These are phyloP conservation scores for Saccopteryx leptura DNA, from an alignment of 2,113 vertebrate species.

Conservation along the genomic window DNA sequence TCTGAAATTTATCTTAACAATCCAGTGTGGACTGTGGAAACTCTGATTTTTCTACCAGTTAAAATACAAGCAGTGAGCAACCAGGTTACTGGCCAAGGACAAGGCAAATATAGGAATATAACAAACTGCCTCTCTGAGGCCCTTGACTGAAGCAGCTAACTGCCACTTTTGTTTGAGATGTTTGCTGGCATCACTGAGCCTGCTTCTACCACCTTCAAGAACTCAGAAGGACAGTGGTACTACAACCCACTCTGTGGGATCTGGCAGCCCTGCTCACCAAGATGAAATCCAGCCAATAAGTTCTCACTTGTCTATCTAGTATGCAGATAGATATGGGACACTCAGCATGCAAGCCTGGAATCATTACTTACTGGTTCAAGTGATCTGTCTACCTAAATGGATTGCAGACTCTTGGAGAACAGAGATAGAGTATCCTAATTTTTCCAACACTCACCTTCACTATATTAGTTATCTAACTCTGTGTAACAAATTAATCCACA, in stretches of 20 bases:
- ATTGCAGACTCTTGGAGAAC: neutral
- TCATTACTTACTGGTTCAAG: neutral
- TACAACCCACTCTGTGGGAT: neutral
- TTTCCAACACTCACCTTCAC: neutral
- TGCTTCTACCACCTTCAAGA: neutral
- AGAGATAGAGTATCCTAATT: neutral
- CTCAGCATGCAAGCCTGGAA: neutral
- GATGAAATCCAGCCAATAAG: neutral
- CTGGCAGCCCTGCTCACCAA: neutral
- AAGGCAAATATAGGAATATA: neutral
- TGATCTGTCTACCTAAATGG: neutral
- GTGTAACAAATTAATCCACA: neutral
- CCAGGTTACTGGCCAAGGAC: neutral
- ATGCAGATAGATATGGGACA: neutral
- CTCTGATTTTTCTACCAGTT: conserved; percentile 29
- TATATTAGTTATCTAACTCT: neutral
- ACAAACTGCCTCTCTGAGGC: neutral
- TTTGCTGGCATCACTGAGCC: neutral
- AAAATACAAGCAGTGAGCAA: conserved; percentile 1
- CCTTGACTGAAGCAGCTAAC: neutral
- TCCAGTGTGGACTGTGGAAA: neutral
- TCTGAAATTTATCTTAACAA: neutral
- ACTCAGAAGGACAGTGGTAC: neutral
- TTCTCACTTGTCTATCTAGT: neutral
- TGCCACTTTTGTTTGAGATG: neutral